Evolutionary conservation across 2,888 invertebrate genomes (phyloP).

Genomic region (Machimus atricapillus): DNA sequence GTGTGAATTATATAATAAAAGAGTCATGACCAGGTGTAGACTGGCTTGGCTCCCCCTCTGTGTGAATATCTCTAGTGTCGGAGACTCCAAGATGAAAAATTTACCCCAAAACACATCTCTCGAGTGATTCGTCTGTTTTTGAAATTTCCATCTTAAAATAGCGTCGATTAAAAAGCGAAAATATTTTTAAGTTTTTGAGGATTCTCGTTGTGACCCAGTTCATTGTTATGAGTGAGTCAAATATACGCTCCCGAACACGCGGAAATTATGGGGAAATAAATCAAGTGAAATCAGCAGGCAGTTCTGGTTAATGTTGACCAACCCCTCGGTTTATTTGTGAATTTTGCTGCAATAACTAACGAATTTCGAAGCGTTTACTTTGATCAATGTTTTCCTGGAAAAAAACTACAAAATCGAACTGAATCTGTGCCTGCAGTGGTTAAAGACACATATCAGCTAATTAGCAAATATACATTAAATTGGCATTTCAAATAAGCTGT

Average conservation of each 20-base stretch:
- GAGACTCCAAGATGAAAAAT: not conserved
- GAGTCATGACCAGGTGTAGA: not conserved
- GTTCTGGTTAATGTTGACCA: not conserved
- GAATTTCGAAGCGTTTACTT: not conserved
- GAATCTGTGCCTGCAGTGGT: not conserved
- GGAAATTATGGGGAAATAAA: not conserved
- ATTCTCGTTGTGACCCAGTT: not conserved
- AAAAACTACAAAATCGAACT: not conserved
- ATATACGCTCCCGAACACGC: not conserved
- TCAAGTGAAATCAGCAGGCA: not conserved
- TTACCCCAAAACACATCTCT: not conserved
- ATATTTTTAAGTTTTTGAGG: slow-evolving; percentile 19
- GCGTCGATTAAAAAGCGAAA: slow-evolving; percentile 1
- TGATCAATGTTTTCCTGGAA: not conserved
- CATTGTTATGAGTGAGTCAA: slow-evolving; percentile 21
- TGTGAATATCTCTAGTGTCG: not conserved
- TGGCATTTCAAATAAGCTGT: not conserved
- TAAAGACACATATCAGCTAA: not conserved
- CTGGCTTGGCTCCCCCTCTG: not conserved
- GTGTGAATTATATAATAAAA: slow-evolving; percentile 22
- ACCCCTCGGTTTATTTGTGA: not conserved
- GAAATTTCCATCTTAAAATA: slow-evolving; percentile 24
- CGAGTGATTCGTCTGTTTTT: not conserved
- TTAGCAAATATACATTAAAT: not conserved
- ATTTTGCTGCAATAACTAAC: not conserved